Base-by-base conservation (phyloP, 2,888 invertebrate species). In the Drosophila lacicola region DNA sequence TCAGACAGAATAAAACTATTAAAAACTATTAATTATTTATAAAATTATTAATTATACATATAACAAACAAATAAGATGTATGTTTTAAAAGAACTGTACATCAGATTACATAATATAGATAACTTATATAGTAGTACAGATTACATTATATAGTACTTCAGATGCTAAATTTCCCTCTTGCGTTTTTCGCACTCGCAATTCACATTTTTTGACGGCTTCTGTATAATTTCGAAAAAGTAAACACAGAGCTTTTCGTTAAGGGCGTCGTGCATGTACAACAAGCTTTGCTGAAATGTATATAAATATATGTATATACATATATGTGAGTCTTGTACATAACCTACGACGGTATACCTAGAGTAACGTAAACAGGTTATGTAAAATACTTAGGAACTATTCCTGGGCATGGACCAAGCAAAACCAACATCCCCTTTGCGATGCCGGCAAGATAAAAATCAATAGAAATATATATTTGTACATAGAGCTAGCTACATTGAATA, bases 391-490 rank as follows among this genome's bases (percentile, higher is more conserved):
- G 74, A 53, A 66, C 64, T 65, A 77, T 65, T 61, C 56, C 65
- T 71, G 72, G 25, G 56, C 78, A 44, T 58, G 58, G 53, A 49
- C 63, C 63, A 60, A 65, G 45, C 41, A 65, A 66, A 62, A 47
- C 14, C 61, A 83, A 71, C 84, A 89, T 88, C 88, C 86, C 88
- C 69, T 64, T 49, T 54, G 62, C 50, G 65, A 62, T 88, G 82
- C 70, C 83, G 77, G 65, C 77, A 53, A 89, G 88, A 88, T 89
- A 82, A 86, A 85, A 86, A 86, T 86, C 85, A 88, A 86, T 86
- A 89, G 37, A 64, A 68, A 61, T 69, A 71, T 53, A 55, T 42
- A 58, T n/a, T 41, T 42, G 39, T 58, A 44, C 51, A 65, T 66
- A 56, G 29, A 42, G 63, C 14, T 44, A 58, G 51, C 41, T 19